phyloP scores from a whole-genome alignment of 53 echinoderm and acorn worm species.

The Paelopatides confundens region DNA sequence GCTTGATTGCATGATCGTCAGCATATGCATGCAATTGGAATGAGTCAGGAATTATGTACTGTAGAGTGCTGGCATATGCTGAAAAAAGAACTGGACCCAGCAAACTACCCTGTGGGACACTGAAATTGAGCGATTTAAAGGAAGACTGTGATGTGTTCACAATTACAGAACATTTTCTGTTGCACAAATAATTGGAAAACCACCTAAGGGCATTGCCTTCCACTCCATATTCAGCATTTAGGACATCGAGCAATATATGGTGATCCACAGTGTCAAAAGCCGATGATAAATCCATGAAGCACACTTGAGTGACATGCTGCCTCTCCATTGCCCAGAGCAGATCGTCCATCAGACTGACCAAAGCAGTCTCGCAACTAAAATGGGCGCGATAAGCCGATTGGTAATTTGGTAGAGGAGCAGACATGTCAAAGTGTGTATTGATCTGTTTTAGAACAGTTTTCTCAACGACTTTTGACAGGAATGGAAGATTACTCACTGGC shows the following conservation, averaged over 20 bases:
- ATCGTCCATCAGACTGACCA: slow-evolving; percentile 12
- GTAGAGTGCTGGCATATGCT: not conserved
- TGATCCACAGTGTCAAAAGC: not conserved
- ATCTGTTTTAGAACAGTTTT: not conserved
- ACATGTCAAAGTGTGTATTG: not conserved
- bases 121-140: not conserved
- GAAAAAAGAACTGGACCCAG: not conserved
- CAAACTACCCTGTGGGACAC: slow-evolving; percentile 6
- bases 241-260: not conserved
- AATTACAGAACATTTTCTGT: not conserved
- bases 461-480: not conserved
- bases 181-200: not conserved
- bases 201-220: not conserved
- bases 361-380: slow-evolving; percentile 12
- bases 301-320: not conserved
- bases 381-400: not conserved
- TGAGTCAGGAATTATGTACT: not conserved
- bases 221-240: not conserved
- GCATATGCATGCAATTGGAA: not conserved
- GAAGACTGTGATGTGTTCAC: not conserved
- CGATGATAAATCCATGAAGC: not conserved
- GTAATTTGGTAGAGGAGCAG: not conserved
- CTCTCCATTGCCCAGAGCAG: not conserved
- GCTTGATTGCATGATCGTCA: not conserved
- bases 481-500: not conserved